Evolutionary conservation across 2,113 vertebrate genomes (phyloP), one percentile per base, ranked within the genome.

Genomic region (Phrynosoma platyrhinos): DNA sequence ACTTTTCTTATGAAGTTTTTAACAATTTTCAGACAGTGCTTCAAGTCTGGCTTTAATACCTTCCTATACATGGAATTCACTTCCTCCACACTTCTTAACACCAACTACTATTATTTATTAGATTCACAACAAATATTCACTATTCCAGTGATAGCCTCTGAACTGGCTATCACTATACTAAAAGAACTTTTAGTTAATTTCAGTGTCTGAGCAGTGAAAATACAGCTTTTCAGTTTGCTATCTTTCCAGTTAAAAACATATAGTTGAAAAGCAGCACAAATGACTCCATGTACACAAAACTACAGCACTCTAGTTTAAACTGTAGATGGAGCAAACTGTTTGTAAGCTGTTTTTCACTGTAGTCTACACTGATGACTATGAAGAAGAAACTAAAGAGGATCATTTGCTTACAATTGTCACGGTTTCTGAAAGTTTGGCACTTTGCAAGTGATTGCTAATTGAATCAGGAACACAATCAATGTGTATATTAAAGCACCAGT

Each of bases 371-470:
- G 52, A 66, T 82, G 27, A 64, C 76, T 14, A 69, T 55, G 55
- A 64, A 47, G 27, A 25, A 42, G 52, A 71, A 83, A 85, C 2
- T 72, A 10, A 12, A 86, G n/a, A 23, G 0, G 16, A 77, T 84
- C 9, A 30, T 87, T 84, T 69, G 25, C 74, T 93, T 89, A 53
- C 2, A 79, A 88, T 79, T 85, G 27, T 55, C 6, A 87, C 16
- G 85, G 20, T 86, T 95, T 92, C n/a, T 71, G 52, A 79, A 80
- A 79, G n/a, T 77, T 87, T 84, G 85, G 5, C 83, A 16, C 78
- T 94, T 94, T 36, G 82, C 85, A 79, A 79, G 72, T 30, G 82
- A 36, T 89, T 92, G 40, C 3, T 93, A 93, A 91, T 75, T 84
- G 3, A 87, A 14, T 93, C 85, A 87, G 40, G 3, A 79, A 83